These are phyloP conservation scores for Zaprionus inermis DNA, from an alignment of 1,140 invertebrate genomes.

Conservation along the genomic window DNA sequence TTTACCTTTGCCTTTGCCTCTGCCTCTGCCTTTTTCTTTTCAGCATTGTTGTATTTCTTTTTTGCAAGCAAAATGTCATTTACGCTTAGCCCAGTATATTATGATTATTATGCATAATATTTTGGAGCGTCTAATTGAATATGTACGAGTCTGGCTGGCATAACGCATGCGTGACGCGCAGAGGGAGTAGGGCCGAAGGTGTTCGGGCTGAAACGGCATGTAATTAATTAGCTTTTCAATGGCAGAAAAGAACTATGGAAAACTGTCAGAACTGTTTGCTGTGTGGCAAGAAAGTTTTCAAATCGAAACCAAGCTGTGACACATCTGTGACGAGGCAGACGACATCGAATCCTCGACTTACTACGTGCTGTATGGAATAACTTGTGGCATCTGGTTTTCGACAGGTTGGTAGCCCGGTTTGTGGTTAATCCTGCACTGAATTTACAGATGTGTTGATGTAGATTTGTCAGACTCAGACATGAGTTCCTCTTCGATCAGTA, in stretches of 20 bases:
- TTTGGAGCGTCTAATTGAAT: constrained; percentile 73
- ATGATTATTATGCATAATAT: constrained; percentile 77
- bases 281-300: not conserved
- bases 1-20: constrained; percentile 4
- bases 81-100: constrained; percentile 56
- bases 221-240: constrained; percentile 65
- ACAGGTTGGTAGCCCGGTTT: no score
- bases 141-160: constrained; percentile 30
- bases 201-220: constrained; percentile 51
- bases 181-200: constrained; percentile 12
- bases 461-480: no score
- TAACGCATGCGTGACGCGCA: constrained; percentile 25
- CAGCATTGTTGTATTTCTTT: constrained; percentile 10
- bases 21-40: not conserved
- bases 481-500: no score
- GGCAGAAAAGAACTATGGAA: no score
- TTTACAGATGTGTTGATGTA: constrained; percentile 32
- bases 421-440: constrained; percentile 9
- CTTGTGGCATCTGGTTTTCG: not conserved
- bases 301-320: not conserved
- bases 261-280: not conserved
- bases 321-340: not conserved
- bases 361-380: not conserved
- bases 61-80: constrained; percentile 55
- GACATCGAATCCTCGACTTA: not conserved